Percentiles rank a stretch among this genome's conserved stretches.
Conservation (phyloP, 1,140 invertebrate genomes). For the Scaptomyza hsui region DNA sequence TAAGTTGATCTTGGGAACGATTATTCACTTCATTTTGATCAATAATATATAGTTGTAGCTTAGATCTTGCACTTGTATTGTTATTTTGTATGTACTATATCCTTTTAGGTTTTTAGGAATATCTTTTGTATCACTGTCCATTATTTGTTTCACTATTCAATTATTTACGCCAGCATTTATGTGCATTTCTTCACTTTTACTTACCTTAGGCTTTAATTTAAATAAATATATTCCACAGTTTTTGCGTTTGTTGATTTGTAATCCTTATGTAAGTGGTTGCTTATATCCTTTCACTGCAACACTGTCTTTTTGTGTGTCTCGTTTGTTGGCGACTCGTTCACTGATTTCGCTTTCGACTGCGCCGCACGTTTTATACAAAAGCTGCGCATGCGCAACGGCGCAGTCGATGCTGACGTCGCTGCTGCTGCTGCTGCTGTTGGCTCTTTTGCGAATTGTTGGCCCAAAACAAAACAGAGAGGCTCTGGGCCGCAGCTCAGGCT, state of each 20-base stretch:
- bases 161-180: background rate
- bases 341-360: constrained; percentile 78
- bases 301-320: constrained; percentile 19
- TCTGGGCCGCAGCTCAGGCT: constrained; percentile 18
- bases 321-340: constrained; percentile 69
- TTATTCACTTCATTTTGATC: too few relatives aligned
- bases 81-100: background rate
- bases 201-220: constrained; percentile 52
- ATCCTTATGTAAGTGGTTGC: constrained; percentile 64
- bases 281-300: constrained; percentile 61
- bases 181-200: constrained; percentile 32
- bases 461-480: constrained; percentile 68
- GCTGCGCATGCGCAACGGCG: constrained; percentile 61
- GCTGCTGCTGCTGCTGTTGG: constrained; percentile 8
- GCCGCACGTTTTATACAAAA: constrained; percentile 75
- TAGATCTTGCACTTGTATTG: background rate
- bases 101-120: background rate
- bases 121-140: background rate
- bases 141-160: background rate
- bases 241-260: constrained; percentile 38
- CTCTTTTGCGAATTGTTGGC: constrained; percentile 65
- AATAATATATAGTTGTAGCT: too few relatives aligned
- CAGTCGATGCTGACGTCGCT: constrained; percentile 16
- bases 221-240: constrained; percentile 57
- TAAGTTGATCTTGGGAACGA: too few relatives aligned